Percentiles rank a stretch among this genome's conserved stretches.
Evolutionary conservation across 92 coral and sea anemone species (phyloP).

Genomic region (Porites divaricata): DNA sequence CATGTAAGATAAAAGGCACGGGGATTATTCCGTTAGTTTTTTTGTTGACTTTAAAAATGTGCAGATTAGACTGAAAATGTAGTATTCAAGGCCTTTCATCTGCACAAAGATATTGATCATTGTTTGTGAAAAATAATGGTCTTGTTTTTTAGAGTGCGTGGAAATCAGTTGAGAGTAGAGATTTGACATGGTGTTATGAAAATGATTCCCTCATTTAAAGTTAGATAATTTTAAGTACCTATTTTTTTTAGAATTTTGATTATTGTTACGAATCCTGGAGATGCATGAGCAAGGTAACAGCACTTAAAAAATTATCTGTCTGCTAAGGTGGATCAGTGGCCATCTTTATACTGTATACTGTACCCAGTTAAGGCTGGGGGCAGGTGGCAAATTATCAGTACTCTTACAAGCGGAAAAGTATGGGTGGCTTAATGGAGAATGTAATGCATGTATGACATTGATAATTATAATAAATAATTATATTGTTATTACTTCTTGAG

Average conservation of each 20-base stretch:
- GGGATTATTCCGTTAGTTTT: background rate
- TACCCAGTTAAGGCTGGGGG: background rate
- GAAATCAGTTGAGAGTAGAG: too few species aligned
- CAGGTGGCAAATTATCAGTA: too few species aligned
- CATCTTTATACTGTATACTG: background rate
- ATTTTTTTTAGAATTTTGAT: slow-evolving; percentile 20
- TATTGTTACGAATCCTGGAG: background rate
- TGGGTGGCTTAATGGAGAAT: too few species aligned
- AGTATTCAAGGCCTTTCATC: background rate
- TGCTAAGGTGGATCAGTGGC: background rate
- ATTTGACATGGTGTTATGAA: slow-evolving; percentile 2
- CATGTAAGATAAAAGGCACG: background rate
- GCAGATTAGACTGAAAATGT: background rate
- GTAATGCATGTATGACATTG: background rate
- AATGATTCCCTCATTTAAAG: background rate
- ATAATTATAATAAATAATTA: background rate
- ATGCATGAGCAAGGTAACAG: background rate
- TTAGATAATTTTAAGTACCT: slow-evolving; percentile 24
- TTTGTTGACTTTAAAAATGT: slow-evolving; percentile 18
- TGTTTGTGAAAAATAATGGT: background rate
- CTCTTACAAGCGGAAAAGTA: too few species aligned
- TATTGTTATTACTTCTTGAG: background rate
- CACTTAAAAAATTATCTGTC: background rate
- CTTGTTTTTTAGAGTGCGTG: background rate
- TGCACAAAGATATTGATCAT: background rate